Base-by-base conservation (phyloP, 2,888 invertebrate species). In the Omphaloscelis lunosa region DNA sequence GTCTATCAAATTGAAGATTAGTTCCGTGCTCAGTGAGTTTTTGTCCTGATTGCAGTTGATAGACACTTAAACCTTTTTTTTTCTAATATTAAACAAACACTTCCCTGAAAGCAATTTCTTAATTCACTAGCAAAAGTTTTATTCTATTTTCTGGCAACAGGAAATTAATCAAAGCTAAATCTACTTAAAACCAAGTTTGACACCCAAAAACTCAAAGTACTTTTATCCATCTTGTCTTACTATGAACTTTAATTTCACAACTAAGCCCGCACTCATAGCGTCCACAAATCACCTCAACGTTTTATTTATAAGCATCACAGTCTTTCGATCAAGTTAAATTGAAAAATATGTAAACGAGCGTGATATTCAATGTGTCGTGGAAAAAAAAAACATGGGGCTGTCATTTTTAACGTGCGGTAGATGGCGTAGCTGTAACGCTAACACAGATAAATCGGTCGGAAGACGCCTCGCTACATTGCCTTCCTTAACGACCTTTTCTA, bases 281-380 rank as follows among this genome's bases (percentile, higher is more conserved):
- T 85, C 77, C 87, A 89, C 89, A 91, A 91, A 92, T 92, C 90
- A 92, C 90, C 86, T 51, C 88, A 90, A 91, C 92, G 90, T 90
- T 90, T 91, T 93, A 93, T 94, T 93, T 93, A 93, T 91, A 92
- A 89, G 89, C 86, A 73, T 83, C 86, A 72, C 68, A 89, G 89
- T 87, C 90, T 90, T 91, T 91, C 92, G 90, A 93, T 92, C 90
- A 89, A 90, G 92, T 88, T 88, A 92, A 95, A 94, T 95, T 95
- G 95, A 95, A 95, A 95, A 95, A 94, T 95, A 95, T 95, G 94
- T 94, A 94, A 95, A 95, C 93, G 93, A 92, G 91, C 90, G 88
- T 87, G 90, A 93, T 94, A 94, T 95, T 93, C 93, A 93, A 93
- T 94, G 93, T 92, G 94, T 92, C 92, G 92, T 90, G 89, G 91